Base-by-base conservation (phyloP, 2,888 invertebrate species). In the Lamproptera curius region DNA sequence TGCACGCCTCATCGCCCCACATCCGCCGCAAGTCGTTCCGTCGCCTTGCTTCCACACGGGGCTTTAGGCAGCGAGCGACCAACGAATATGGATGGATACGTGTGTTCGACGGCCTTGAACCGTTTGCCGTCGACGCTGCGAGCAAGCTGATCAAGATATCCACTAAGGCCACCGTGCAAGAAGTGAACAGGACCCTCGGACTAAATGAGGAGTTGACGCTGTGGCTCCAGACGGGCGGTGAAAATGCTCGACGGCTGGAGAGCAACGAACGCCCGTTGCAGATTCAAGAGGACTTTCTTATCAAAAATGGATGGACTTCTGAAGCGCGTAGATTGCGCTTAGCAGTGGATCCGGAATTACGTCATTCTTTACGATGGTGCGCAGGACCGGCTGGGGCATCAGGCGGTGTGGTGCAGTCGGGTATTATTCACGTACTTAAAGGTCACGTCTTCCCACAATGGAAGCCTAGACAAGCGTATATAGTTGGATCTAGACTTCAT, bases 401-500 rank as follows among this genome's bases (percentile, higher is more conserved):
- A 8, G 73, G 86, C 33, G 89, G 81, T 28, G 73, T 83, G 3
- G 55, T 76, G 11, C 70, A 70, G 23, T 87, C 90, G 43, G 85
- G 89, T 16, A 89, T 89, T 46, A 71, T 91, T 37, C 80, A 90
- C 56, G 87, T 92, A 37, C 73, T 92, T 41, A 92, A 92, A 70
- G 92, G 92, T 37, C 88, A 92, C 56, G 92, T 92, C 39, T 91
- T 92, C 58, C 92, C 92, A 31, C 92, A 92, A 66, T 92, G 92
- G 92, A 90, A 90, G 66, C 84, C 89, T 43, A 82, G 91, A 55
- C 84, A 89, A 20, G 83, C 91, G 26, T 89, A 90, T 56, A 77
- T 92, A 48, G 82, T 91, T 62, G 91, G 91, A 54, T 90, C 90
- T 26, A 82, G 89, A 55, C 77, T 92, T 48, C 87, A 90, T 65